Base-by-base conservation (phyloP, 2,113 vertebrate species). In the Prinia subflava region DNA sequence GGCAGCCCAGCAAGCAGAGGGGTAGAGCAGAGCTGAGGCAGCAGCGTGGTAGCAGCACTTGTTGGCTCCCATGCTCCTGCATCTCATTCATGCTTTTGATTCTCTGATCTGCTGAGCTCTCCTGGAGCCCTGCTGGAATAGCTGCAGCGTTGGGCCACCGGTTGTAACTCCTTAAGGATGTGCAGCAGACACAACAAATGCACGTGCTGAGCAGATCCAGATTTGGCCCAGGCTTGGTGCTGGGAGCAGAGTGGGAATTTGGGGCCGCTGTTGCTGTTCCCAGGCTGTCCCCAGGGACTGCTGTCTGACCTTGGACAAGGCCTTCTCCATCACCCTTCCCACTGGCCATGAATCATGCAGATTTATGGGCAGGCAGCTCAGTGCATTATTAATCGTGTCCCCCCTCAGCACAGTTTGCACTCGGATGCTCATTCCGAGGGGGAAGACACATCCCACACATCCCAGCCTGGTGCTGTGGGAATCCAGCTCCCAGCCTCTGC, bases 251-350 rank as follows among this genome's bases (percentile, higher is more conserved):
- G 44, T 89, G 90, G 87, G 95, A 93, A 95, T 92, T 53, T 4
- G 65, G 86, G 88, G 46, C 90, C 1, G 4, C 86, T 39, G 56
- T 60, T 96, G 69, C 81, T 15, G 1, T 92, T 93, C 96, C 91
- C 96, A 95, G 83, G 83, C 92, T 7, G 13, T 94, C 92, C 82
- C 64, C 24, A 0, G 75, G 82, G 95, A 88, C 17, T 90, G 7
- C 91, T 84, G 89, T 88, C 87, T 90, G 94, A 91, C 93, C 94
- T 91, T 87, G 70, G 94, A 89, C 89, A 5, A 96, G 94, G 81
- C 87, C 89, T 94, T 87, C 95, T 90, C 93, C 84, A 2, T 88
- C 95, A 78, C 68, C 87, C 91, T 92, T 87, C 81, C 28, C 83
- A 37, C 31, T 15, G 13, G 78, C 68, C 20, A 2, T 49, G 78